Evolutionary conservation across 2,797 vertebrate genomes (phyloP), one percentile per base, ranked within the genome.

Genomic region (Potorous gilbertii): DNA sequence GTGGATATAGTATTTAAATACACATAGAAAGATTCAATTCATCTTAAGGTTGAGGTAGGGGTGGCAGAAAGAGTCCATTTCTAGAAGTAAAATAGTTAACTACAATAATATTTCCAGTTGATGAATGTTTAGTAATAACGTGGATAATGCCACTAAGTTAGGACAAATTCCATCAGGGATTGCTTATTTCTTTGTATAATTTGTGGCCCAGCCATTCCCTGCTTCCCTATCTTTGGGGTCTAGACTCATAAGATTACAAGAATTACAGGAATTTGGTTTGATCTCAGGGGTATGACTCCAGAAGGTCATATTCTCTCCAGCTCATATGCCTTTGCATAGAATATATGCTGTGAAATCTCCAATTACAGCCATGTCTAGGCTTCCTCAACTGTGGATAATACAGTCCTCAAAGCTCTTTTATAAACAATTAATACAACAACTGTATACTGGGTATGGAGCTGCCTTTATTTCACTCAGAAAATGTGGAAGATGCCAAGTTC

Each of bases 1-100:
- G 56, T 97, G 74, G 94, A 90, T 2, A 1, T 28, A 95, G 95
- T 93, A 96, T 97, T 98, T 95, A 40, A 92, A 91, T 96, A n/a
- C 3, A 34, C 81, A 81, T 56, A 56, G 95, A 96, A 94, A 24
- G n/a, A 81, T 21, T 40, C 74, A 81, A 81, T 40, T 81, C 40
- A 50, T 27, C 40, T 87, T 46, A 87, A 87, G 10, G 3, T 87
- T n/a, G 21, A 46, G 34, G 66, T 81, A 9, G 16, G 74, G 3
- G 3, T 87, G 8, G 40, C 31, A 27, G 3, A 81, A 81, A 90
- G 94, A 96, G 95, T 91, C n/a, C 0, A 87, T 90, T 97, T 97
- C 62, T 62, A 54, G 87, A 96, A 14, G 93, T 92, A 97, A 96
- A 96, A 91, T 29, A 96, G 55, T 29, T 90, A 91, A 97, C 96